Percentiles rank a stretch among this genome's conserved stretches.
Conservation (phyloP, 2,797 vertebrate species). For the Podargus strigoides region DNA sequence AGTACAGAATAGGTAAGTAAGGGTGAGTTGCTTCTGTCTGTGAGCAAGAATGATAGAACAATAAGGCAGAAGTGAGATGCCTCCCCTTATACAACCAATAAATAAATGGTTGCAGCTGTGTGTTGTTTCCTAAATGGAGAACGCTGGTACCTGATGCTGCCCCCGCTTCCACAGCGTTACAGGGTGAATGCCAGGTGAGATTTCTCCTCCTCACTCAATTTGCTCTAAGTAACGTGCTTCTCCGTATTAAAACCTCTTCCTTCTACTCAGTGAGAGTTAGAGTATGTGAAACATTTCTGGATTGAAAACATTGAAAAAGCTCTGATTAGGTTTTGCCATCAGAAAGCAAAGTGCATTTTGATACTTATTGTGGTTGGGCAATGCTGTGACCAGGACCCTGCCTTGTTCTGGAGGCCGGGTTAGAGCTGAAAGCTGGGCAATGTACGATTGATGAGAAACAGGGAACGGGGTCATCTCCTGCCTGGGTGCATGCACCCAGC, state of each 20-base stretch:
- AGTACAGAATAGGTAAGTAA: not conserved
- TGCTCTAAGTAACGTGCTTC: not conserved
- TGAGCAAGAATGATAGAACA: not conserved
- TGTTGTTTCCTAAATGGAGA: too few species aligned
- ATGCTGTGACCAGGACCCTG: not conserved
- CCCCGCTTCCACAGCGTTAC: not conserved
- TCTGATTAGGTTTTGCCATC: not conserved
- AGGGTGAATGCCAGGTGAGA: not conserved
- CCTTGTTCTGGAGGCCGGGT: not conserved
- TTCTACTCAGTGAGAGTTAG: not conserved
- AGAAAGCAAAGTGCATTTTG: not conserved
- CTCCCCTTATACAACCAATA: not conserved
- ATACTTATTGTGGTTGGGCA: not conserved
- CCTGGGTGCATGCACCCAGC: fast-evolving
- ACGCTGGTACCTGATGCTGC: fast-evolving
- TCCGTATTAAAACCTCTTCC: not conserved
- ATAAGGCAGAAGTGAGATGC: not conserved
- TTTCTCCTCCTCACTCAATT: not conserved
- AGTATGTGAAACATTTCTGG: not conserved
- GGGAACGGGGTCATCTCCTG: not conserved
- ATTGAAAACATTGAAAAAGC: not conserved
- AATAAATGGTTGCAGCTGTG: not conserved
- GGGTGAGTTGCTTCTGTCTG: not conserved
- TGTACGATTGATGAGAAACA: fast-evolving
- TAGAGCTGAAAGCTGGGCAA: fast-evolving